A percentile compares a stretch with the other conserved stretches of the same genome.
Conservation (phyloP, 2,888 invertebrate species). For the Lamproptera curius region DNA sequence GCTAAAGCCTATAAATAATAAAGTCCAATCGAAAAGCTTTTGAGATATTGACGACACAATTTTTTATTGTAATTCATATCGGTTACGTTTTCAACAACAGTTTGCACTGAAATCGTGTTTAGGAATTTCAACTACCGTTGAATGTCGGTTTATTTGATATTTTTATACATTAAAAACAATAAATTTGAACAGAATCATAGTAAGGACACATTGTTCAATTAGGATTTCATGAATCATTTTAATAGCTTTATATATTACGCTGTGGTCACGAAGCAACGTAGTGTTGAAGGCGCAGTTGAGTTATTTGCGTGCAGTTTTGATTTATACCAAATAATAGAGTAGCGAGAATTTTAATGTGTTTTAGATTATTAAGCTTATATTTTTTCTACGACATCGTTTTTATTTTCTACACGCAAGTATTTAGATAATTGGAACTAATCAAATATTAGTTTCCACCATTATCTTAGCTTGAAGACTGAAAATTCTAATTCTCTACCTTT, state of each 20-base stretch:
- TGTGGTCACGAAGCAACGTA: neutral
- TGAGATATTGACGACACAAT: no score
- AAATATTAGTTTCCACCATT: constrained; percentile 41
- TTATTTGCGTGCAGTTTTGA: neutral
- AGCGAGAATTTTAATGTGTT: neutral
- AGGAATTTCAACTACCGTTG: no score
- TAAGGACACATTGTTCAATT: neutral
- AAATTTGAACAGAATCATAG: no score
- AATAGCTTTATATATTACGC: neutral
- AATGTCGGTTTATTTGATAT: no score
- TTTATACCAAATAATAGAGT: neutral
- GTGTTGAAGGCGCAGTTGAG: neutral
- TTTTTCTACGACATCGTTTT: neutral
- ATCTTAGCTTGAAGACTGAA: constrained; percentile 23
- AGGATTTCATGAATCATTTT: neutral
- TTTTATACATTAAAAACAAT: no score
- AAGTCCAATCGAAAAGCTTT: neutral
- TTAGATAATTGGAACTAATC: constrained; percentile 42
- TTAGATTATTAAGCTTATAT: neutral
- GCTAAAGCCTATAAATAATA: constrained; percentile 2
- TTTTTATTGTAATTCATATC: no score
- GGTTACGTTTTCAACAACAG: no score
- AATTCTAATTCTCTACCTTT: neutral
- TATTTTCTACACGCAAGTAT: constrained; percentile 17
- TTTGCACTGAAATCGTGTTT: no score